These are phyloP conservation scores for Marmota monax DNA, from an alignment of 2,113 vertebrate species.

Conservation along the genomic window DNA sequence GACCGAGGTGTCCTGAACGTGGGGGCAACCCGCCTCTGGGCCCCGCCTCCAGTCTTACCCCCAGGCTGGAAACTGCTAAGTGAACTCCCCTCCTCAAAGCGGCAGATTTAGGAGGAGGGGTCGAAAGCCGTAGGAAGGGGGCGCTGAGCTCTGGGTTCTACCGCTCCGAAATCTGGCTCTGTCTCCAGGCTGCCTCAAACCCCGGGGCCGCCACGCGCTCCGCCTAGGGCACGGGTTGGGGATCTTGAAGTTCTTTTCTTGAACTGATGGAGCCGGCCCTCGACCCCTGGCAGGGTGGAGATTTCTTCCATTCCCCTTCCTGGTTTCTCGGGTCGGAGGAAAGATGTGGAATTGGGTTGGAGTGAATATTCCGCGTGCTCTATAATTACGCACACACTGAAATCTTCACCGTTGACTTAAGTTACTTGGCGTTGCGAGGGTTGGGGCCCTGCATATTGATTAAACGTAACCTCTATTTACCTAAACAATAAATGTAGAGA, in stretches of 20 bases:
- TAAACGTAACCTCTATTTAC: slow-evolving; percentile 89
- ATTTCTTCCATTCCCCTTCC: slow-evolving; percentile 18
- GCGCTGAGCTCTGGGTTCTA: neutral
- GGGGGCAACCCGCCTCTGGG: neutral
- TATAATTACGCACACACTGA: slow-evolving; percentile 87
- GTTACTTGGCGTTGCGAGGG: slow-evolving; percentile 85
- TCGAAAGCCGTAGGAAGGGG: neutral
- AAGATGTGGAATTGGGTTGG: slow-evolving; percentile 80
- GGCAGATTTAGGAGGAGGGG: neutral
- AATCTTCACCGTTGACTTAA: slow-evolving; percentile 89
- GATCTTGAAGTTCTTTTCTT: neutral
- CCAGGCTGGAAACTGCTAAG: fast-evolving
- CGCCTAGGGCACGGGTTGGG: neutral
- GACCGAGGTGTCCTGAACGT: neutral
- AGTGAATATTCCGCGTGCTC: slow-evolving; percentile 84
- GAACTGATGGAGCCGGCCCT: neutral
- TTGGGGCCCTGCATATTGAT: slow-evolving; percentile 85
- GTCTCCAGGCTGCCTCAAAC: neutral
- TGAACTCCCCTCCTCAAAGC: neutral
- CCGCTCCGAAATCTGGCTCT: neutral
- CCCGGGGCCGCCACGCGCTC: neutral
- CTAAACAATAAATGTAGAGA: slow-evolving; percentile 87
- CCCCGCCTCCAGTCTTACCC: slow-evolving; percentile 12
- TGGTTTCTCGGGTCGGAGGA: slow-evolving; percentile 20
- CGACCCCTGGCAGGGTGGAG: neutral